Evolutionary conservation across 2,113 vertebrate species (phyloP), one percentile per base, ranked within the genome.

Genomic region (Microtus pennsylvanicus): DNA sequence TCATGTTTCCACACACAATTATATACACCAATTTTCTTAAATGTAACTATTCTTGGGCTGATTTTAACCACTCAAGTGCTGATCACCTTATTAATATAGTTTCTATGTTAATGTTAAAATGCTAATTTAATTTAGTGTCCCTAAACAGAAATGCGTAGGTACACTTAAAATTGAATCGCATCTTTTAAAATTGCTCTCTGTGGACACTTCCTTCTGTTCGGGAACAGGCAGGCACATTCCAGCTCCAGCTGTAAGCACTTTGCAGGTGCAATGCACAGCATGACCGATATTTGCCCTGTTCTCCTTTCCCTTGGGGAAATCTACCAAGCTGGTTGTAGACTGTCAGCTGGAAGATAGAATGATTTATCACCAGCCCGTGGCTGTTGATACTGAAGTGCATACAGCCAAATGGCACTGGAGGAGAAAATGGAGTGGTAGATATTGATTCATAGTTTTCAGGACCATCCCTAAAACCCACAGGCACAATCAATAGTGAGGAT

Each of bases 291-390:
- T 96, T 98, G 96, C 92, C 95, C 97, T 95, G 89, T 65, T 94
- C 93, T 80, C 69, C 80, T 85, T 94, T 96, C 95, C 86, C 96
- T 96, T 72, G 92, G 94, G 97, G 95, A 98, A 98, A 96, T 95
- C 94, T 93, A 96, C 92, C 78, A 97, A 96, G 94, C 86, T 91
- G 63, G 90, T 87, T 97, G 61, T 38, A 63, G 89, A 95, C 87
- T 97, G 94, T 95, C 92, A 96, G 92, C 61, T 50, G 82, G 35
- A 94, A 97, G 96, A 98, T 94, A 96, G 86, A 95, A 97, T 96
- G 97, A 97, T 97, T 97, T 97, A 97, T 97, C 96, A 91, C 69
- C 94, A 95, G 92, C 96, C 94, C 74, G 30, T 92, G 92, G 89
- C 94, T 97, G 92, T 96, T 96, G 94, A 92, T 92, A 81, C 94